These are phyloP conservation scores for Drosophila pseudotalamancana DNA, from an alignment of 2,888 invertebrate species.

Conservation along the genomic window DNA sequence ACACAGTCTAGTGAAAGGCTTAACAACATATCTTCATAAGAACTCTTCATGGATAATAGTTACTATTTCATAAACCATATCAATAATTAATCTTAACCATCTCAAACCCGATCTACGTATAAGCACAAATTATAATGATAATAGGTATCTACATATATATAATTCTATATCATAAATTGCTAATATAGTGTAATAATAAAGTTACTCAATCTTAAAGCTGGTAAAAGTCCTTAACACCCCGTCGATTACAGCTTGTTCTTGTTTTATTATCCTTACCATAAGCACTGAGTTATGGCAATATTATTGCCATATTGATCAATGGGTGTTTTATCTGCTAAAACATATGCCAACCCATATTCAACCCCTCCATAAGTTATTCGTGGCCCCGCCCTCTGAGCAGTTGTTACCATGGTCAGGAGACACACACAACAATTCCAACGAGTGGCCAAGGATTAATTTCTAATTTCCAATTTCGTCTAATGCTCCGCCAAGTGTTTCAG, in stretches of 20 bases:
- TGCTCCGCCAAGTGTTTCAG: slow-evolving; percentile 62
- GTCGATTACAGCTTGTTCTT: neutral
- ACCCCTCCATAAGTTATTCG: neutral
- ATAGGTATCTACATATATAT: too few relatives aligned
- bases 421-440: slow-evolving; percentile 36
- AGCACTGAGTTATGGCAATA: neutral
- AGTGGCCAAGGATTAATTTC: slow-evolving; percentile 77
- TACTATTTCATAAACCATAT: too few relatives aligned
- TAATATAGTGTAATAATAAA: neutral
- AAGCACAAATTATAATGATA: too few relatives aligned
- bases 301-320: neutral
- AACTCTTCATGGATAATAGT: too few relatives aligned
- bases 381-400: slow-evolving; percentile 20
- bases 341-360: slow-evolving; percentile 16
- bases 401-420: slow-evolving; percentile 54
- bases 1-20: too few relatives aligned
- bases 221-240: neutral
- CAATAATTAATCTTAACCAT: too few relatives aligned
- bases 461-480: slow-evolving; percentile 80
- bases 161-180: too few relatives aligned
- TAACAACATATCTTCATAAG: too few relatives aligned
- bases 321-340: neutral
- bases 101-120: too few relatives aligned
- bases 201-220: neutral
- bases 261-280: neutral